Conservation (phyloP, 2,797 vertebrate species). For the Poeciliopsis turneri region DNA sequence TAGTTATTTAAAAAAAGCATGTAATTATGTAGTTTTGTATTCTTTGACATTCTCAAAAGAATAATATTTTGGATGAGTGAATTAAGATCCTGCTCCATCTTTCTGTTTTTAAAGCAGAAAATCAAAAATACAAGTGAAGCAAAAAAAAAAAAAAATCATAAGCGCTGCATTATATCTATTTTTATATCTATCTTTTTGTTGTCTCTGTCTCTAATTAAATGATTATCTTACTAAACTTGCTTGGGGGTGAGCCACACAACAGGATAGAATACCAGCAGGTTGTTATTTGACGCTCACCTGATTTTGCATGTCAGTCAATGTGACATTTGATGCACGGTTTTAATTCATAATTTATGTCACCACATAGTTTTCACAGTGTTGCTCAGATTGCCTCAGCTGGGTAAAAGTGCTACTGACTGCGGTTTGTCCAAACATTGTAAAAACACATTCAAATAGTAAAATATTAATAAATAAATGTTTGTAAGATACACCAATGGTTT, state of each 20-base stretch:
- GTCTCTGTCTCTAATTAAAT: slow-evolving; percentile 15
- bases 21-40: neutral
- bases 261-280: slow-evolving; percentile 15
- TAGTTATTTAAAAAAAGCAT: neutral
- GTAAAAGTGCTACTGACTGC: neutral
- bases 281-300: slow-evolving; percentile 15
- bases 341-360: slow-evolving; percentile 32
- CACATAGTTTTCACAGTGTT: slow-evolving; percentile 11
- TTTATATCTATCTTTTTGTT: neutral
- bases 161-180: neutral
- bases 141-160: neutral
- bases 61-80: neutral
- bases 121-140: neutral
- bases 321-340: slow-evolving; percentile 14
- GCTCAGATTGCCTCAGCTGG: slow-evolving; percentile 4
- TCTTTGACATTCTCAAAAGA: neutral
- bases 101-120: no score
- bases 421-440: neutral
- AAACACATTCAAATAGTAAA: neutral
- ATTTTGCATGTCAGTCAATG: slow-evolving; percentile 36
- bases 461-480: neutral
- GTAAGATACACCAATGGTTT: no score
- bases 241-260: slow-evolving; percentile 2
- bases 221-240: slow-evolving; percentile 5
- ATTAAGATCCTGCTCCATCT: neutral